Evolutionary conservation across 2,888 invertebrate genomes (phyloP), one percentile per base, ranked within the genome.

Genomic region (Thyatira batis): DNA sequence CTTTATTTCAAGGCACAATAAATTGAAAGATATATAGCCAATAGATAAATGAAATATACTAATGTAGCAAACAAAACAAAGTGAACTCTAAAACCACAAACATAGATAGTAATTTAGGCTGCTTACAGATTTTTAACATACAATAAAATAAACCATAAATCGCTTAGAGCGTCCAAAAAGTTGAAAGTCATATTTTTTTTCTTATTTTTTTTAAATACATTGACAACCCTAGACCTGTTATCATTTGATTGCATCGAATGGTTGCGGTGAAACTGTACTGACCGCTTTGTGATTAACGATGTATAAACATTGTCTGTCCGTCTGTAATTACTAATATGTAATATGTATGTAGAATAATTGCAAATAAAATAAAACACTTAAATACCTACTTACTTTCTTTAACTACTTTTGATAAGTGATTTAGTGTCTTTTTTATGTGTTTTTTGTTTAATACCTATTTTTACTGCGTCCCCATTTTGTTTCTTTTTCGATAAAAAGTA

Each of bases 171-270:
- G n/a, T n/a, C n/a, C n/a, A n/a, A n/a, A n/a, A n/a, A n/a, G n/a
- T n/a, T n/a, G n/a, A n/a, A n/a, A n/a, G n/a, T n/a, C n/a, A n/a
- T n/a, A n/a, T n/a, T n/a, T n/a, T n/a, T n/a, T n/a, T n/a, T n/a
- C n/a, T n/a, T n/a, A n/a, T n/a, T n/a, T n/a, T n/a, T 33, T 4
- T 33, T 33, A 1, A 39, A 17, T 8, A 8, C 39, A 39, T 13
- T 39, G 39, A 2, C 17, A 39, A 39, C 39, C 39, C 39, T 39
- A 13, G 5, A 17, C 8, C 17, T 17, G 13, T 39, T 39, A 39
- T 39, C 39, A 39, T 39, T 39, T 39, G 57, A 59, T 61, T 51
- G 53, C 45, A 63, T 63, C 61, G 44, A 50, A 61, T 61, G 49
- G 50, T 54, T 53, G 10, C 20, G 53, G 63, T 50, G 61, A 61